phyloP scores from a whole-genome alignment of 2,888 invertebrate genomes.

The Tachina fera region DNA sequence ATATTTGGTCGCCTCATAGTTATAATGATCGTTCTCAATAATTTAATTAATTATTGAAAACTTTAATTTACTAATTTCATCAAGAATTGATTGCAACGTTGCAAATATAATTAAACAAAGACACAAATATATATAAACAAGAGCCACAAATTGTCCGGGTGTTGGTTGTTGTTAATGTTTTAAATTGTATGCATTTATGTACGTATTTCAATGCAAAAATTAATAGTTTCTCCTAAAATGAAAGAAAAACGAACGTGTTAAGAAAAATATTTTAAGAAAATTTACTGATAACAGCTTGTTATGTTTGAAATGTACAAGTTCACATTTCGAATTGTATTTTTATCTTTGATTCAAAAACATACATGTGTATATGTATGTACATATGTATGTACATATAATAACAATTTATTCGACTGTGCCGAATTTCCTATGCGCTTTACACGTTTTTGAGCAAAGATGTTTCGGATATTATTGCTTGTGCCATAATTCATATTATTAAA shows the following conservation, averaged over 20 bases:
- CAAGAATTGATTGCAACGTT: conserved; percentile 9
- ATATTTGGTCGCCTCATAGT: conserved; percentile 80
- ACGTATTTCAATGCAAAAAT: conserved; percentile 8
- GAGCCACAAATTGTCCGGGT: too few relatives aligned
- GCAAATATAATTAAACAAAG: conserved; percentile 6
- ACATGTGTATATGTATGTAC: background rate
- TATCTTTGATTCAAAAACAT: background rate
- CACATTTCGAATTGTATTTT: background rate
- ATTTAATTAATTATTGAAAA: background rate
- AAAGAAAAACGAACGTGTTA: conserved; percentile 23
- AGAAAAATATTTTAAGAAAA: conserved; percentile 23
- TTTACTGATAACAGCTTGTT: conserved; percentile 28
- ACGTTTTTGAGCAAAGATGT: too few relatives aligned
- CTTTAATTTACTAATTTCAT: conserved; percentile 33
- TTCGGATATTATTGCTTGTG: too few relatives aligned
- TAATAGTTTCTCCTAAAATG: conserved; percentile 5
- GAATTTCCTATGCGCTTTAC: too few relatives aligned
- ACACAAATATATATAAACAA: background rate
- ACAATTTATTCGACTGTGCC: too few relatives aligned
- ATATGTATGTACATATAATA: background rate
- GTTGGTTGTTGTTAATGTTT: too few relatives aligned
- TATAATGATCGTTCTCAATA: background rate
- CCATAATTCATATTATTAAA: too few relatives aligned
- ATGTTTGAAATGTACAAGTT: background rate
- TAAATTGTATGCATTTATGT: background rate